Evolutionary conservation across 1,140 invertebrate species (phyloP).

Genomic region (Zaprionus gabonicus): DNA sequence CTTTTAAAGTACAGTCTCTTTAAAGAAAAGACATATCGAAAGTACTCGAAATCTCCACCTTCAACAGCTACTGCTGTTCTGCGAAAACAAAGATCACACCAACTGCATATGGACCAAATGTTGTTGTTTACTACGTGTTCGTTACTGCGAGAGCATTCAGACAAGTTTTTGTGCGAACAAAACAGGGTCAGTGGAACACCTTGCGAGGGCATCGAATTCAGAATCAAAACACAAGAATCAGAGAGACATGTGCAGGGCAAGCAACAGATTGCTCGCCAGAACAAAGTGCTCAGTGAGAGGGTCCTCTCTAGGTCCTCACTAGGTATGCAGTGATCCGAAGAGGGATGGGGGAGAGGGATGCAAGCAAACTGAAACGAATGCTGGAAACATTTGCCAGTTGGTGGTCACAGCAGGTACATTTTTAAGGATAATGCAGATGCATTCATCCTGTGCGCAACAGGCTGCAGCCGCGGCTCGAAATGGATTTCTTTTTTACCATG

Average conservation of each 20-base stretch:
- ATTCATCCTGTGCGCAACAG: conserved; percentile 62
- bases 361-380: conserved; percentile 73
- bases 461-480: conserved; percentile 59
- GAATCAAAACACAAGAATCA: conserved; percentile 56
- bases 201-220: conserved; percentile 70
- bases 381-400: conserved; percentile 63
- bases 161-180: conserved; percentile 9
- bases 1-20: background rate
- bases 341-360: conserved; percentile 3
- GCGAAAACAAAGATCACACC: conserved; percentile 46
- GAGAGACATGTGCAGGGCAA: conserved; percentile 63
- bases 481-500: conserved; percentile 70
- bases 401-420: conserved; percentile 67
- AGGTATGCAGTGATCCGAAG: background rate
- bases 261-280: conserved; percentile 64
- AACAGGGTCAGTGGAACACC: conserved; percentile 74
- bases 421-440: conserved; percentile 61
- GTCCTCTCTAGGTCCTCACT: conserved; percentile 7
- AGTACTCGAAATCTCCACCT: conserved; percentile 35
- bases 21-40: background rate
- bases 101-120: conserved; percentile 49
- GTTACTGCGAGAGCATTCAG: background rate
- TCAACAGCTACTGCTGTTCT: conserved; percentile 30
- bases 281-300: background rate
- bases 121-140: conserved; percentile 26